Base-by-base conservation (phyloP, 2,888 invertebrate genomes). In the Microplitis deprimator region DNA sequence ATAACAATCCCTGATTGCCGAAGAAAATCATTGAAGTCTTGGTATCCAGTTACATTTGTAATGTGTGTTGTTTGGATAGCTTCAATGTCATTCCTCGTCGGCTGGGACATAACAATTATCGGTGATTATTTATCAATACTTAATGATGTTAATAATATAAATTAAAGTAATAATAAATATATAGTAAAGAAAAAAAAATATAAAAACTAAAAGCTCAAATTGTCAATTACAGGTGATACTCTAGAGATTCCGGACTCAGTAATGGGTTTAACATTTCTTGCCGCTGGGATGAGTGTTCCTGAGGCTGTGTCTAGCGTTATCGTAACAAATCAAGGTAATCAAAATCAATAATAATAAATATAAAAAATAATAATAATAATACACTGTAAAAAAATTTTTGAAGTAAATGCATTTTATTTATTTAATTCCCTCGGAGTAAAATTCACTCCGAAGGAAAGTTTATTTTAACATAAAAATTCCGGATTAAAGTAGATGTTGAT, bases 21-120 rank as follows among this genome's bases (percentile, higher is more conserved):
- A 61, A 92, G 92, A 75, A 92, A 91, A 0, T 91, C 90, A 17
- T 90, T 94, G 29, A 86, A 77, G 77, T 82, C 84, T 5, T 89
- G 85, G 83, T 95, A 93, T 84, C 91, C 93, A 0, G 80, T 94
- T 0, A 95, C 96, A 0, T 96, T 97, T 86, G 77, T 93, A 7
- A 94, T 96, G 93, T 96, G 96, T 85, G 92, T 96, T 76, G 90
- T 93, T 0, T 97, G 96, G 96, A 95, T 97, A 80, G 95, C 95
- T 0, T 89, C 92, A 1, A 93, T 95, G 6, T 95, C 96, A 0
- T 97, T 97, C 87, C 81, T 96, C n/a, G 94, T 95, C 67, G 95
- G 96, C 29, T 97, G 96, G 96, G 93, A 96, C 85, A 96, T 96
- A 75, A 94, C 96, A 75, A 91, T 94, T 65, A 91, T 96, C 77